phyloP scores from a whole-genome alignment of 2,797 vertebrate genomes.

The Hirundo rustica region DNA sequence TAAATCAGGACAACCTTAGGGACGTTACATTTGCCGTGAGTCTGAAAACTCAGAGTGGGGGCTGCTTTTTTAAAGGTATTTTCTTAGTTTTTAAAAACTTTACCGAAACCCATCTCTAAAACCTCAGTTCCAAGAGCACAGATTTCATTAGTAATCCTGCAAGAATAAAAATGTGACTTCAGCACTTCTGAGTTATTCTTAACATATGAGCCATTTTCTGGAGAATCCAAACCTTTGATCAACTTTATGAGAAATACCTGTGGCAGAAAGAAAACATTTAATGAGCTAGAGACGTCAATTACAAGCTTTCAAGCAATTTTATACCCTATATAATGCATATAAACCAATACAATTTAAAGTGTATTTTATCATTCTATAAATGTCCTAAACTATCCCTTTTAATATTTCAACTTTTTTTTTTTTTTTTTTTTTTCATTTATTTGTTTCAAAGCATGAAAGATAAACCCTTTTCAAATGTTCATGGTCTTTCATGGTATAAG shows the following conservation, averaged over 20 bases:
- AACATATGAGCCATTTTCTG: slow-evolving; percentile 38
- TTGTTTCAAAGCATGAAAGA: slow-evolving; percentile 11
- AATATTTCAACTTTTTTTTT: background rate
- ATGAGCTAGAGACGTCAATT: slow-evolving; percentile 47
- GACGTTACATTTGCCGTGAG: background rate
- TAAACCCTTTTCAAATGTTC: background rate
- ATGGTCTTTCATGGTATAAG: background rate
- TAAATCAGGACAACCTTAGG: background rate
- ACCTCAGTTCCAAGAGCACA: background rate
- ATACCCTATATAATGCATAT: background rate
- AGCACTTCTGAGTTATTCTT: slow-evolving; percentile 52
- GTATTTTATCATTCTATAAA: slow-evolving; percentile 12
- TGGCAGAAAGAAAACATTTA: slow-evolving; percentile 53
- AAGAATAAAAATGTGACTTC: slow-evolving; percentile 41
- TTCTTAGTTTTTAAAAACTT: slow-evolving; percentile 1
- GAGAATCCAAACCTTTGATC: slow-evolving; percentile 53
- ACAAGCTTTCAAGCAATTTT: slow-evolving; percentile 14
- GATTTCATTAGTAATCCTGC: background rate
- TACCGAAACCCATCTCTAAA: background rate
- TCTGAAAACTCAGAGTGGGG: background rate
- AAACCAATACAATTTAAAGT: background rate
- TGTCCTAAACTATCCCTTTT: background rate
- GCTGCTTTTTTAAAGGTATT: background rate
- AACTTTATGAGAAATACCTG: slow-evolving; percentile 58
- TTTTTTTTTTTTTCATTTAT: background rate